Evolutionary conservation across 2,113 vertebrate genomes (phyloP).

Genomic region (Saimiri boliviensis): DNA sequence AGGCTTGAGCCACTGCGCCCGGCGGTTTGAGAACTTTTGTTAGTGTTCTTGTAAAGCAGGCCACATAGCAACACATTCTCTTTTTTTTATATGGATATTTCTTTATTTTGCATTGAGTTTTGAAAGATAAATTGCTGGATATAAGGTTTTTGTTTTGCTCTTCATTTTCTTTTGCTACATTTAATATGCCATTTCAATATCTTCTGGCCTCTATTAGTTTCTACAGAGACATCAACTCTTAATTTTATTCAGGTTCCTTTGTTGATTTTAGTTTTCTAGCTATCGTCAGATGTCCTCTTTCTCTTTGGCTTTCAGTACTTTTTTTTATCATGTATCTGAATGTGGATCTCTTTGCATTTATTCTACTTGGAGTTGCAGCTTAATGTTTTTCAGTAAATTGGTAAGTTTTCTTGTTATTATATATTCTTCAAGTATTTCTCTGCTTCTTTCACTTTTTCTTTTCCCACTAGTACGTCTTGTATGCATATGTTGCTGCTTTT

Average conservation of each 20-base stretch:
- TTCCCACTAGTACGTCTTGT: background rate
- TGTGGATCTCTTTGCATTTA: background rate
- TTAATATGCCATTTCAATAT: background rate
- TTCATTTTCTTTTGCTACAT: background rate
- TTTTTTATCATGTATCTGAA: background rate
- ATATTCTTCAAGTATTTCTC: background rate
- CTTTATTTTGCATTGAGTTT: background rate
- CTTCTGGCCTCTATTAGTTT: background rate
- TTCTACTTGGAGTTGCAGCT: background rate
- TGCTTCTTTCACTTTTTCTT: background rate
- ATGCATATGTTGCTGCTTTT: background rate
- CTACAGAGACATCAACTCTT: background rate
- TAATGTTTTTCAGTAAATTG: background rate
- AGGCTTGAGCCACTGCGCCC: no score
- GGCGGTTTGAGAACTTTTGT: no score
- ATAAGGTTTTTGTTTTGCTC: background rate
- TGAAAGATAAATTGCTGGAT: background rate
- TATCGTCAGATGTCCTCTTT: background rate
- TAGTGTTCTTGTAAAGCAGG: background rate
- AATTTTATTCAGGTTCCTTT: background rate
- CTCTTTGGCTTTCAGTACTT: background rate
- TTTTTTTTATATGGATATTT: background rate
- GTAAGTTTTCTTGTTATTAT: background rate
- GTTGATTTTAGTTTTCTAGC: background rate
- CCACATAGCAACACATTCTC: background rate